These are phyloP conservation scores for Drosophila percnosoma DNA, from an alignment of 2,888 invertebrate genomes.

Conservation along the genomic window DNA sequence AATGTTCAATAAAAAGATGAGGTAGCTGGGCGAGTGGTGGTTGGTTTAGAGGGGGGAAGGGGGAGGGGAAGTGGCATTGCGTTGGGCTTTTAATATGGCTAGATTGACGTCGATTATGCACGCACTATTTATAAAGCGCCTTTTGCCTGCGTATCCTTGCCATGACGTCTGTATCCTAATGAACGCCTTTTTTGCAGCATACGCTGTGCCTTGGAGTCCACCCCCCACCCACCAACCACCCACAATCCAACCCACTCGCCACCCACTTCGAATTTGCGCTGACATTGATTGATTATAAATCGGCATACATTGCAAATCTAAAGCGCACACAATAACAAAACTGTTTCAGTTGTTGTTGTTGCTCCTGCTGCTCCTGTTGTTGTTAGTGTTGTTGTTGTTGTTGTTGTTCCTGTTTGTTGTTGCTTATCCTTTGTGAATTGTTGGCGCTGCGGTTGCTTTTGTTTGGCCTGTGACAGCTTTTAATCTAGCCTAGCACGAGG, in stretches of 20 bases:
- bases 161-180: constrained; percentile 77
- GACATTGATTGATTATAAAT: constrained; percentile 84
- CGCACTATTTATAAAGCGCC: constrained; percentile 79
- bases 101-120: constrained; percentile 80
- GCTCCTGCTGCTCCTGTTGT: constrained; percentile 11
- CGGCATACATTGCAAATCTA: constrained; percentile 83
- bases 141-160: constrained; percentile 52
- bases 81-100: constrained; percentile 77
- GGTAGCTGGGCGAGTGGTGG: not conserved
- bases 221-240: not conserved
- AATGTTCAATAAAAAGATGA: constrained; percentile 42
- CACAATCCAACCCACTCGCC: constrained; percentile 21
- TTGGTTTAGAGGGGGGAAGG: not conserved
- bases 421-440: constrained; percentile 72
- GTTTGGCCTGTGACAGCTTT: constrained; percentile 81
- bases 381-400: constrained; percentile 2
- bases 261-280: constrained; percentile 72
- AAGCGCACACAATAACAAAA: constrained; percentile 76
- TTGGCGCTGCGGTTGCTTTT: constrained; percentile 75
- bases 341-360: constrained; percentile 28
- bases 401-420: constrained; percentile 12
- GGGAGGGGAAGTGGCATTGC: constrained; percentile 18
- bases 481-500: constrained; percentile 75
- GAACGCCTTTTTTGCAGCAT: constrained; percentile 69
- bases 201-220: constrained; percentile 46